Percentiles rank a stretch among this genome's conserved stretches.
Conservation (phyloP, 2,888 invertebrate species). For the Spodoptera picta region DNA sequence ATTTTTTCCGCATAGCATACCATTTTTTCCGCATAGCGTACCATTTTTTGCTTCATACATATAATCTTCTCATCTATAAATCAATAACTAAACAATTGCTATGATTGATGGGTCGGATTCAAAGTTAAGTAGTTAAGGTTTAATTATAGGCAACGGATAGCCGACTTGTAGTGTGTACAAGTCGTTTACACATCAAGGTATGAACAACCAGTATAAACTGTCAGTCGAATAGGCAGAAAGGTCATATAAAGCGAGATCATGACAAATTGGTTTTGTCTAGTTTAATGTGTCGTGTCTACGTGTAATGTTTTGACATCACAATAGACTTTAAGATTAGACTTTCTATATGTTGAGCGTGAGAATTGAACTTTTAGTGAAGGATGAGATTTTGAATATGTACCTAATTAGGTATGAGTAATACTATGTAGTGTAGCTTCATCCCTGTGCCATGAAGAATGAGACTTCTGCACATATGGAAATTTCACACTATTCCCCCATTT, state of each 20-base stretch:
- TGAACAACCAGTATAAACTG: too few species aligned
- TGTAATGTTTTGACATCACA: constrained; percentile 75
- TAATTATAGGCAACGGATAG: constrained; percentile 70
- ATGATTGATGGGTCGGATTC: constrained; percentile 64
- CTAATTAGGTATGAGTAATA: neutral
- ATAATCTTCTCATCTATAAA: constrained; percentile 36
- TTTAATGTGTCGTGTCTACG: too few species aligned
- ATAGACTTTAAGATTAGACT: constrained; percentile 53
- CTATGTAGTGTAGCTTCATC: too few species aligned
- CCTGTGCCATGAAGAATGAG: too few species aligned
- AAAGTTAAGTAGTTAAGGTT: constrained; percentile 69
- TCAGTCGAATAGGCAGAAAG: too few species aligned
- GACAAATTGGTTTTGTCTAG: too few species aligned
- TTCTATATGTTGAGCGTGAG: constrained; percentile 52
- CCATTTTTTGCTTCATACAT: constrained; percentile 41
- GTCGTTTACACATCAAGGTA: too few species aligned
- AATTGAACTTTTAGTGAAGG: constrained; percentile 20
- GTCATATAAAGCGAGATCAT: too few species aligned
- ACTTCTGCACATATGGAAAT: too few species aligned
- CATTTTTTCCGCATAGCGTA: constrained; percentile 45
- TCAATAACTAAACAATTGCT: constrained; percentile 62
- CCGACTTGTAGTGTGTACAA: constrained; percentile 52
- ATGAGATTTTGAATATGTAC: constrained; percentile 3
- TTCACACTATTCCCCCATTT: too few species aligned
- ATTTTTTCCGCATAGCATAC: constrained; percentile 51